Evolutionary conservation across 2,113 vertebrate genomes (phyloP).

Genomic region (Mugil cephalus): DNA sequence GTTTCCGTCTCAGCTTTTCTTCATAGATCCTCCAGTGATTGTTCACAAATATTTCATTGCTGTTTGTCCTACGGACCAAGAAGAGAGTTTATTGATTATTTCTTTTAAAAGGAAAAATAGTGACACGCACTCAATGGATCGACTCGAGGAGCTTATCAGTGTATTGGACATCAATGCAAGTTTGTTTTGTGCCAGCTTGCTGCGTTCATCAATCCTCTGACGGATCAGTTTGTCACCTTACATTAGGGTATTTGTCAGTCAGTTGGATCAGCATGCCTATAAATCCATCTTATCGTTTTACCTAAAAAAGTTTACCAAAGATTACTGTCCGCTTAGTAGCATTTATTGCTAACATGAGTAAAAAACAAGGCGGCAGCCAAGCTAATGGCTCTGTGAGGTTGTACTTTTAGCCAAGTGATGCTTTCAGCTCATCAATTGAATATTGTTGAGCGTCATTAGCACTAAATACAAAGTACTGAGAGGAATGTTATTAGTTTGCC

Average conservation of each 20-base stretch:
- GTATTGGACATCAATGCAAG: slow-evolving; percentile 54
- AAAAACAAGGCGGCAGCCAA: not conserved
- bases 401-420: no score
- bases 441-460: no score
- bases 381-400: no score
- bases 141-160: slow-evolving; percentile 26
- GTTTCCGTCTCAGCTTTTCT: slow-evolving; percentile 7
- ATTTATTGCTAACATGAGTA: slow-evolving; percentile 23
- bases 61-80: slow-evolving; percentile 11
- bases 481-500: no score
- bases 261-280: slow-evolving; percentile 34
- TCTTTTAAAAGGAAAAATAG: slow-evolving; percentile 29
- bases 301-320: slow-evolving; percentile 9
- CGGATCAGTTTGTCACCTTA: slow-evolving; percentile 55
- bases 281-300: slow-evolving; percentile 44
- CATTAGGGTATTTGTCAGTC: slow-evolving; percentile 48
- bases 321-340: not conserved
- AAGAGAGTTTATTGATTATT: slow-evolving; percentile 32
- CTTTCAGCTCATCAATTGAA: no score
- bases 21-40: slow-evolving; percentile 19
- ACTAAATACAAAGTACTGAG: no score
- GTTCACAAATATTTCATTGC: slow-evolving; percentile 20
- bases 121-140: slow-evolving; percentile 22
- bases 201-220: slow-evolving; percentile 63
- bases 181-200: slow-evolving; percentile 48